phyloP scores from a whole-genome alignment of 2,888 invertebrate species.

The Synergus japonicus region DNA sequence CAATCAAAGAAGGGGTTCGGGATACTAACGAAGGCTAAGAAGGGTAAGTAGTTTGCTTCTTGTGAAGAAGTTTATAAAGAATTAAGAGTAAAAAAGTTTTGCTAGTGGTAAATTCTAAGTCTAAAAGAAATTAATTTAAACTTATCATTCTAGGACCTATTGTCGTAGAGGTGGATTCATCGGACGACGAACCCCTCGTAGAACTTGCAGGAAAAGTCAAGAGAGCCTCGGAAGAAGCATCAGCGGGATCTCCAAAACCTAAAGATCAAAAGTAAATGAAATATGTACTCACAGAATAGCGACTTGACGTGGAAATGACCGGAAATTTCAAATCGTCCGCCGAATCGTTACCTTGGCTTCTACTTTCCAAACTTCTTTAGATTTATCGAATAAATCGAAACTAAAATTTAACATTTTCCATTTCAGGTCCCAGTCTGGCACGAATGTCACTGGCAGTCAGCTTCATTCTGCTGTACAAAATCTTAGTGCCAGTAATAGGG shows the following conservation, averaged over 20 bases:
- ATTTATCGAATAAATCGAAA: constrained; percentile 15
- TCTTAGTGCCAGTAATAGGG: constrained; percentile 72
- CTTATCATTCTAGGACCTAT: constrained; percentile 71
- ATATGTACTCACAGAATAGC: not conserved
- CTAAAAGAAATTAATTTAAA: not conserved
- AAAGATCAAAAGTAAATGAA: constrained; percentile 75
- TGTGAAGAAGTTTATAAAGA: not conserved
- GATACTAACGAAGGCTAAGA: constrained; percentile 74
- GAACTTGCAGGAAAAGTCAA: constrained; percentile 84
- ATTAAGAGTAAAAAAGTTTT: not conserved
- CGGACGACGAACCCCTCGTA: constrained; percentile 90
- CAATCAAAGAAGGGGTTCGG: constrained; percentile 75
- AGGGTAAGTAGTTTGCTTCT: constrained; percentile 65
- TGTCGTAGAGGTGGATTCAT: constrained; percentile 85
- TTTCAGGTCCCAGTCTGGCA: constrained; percentile 68
- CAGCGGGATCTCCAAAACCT: constrained; percentile 74
- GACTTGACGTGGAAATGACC: no score
- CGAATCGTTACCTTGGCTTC: no score
- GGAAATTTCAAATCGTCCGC: no score
- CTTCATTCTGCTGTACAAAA: constrained; percentile 71
- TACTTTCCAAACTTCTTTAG: not conserved
- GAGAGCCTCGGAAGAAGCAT: constrained; percentile 72
- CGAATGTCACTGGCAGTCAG: constrained; percentile 69
- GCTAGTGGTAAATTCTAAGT: not conserved
- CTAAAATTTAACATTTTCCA: constrained; percentile 2